Conservation (phyloP, 1,140 invertebrate species). For the Hormaphis cornu region DNA sequence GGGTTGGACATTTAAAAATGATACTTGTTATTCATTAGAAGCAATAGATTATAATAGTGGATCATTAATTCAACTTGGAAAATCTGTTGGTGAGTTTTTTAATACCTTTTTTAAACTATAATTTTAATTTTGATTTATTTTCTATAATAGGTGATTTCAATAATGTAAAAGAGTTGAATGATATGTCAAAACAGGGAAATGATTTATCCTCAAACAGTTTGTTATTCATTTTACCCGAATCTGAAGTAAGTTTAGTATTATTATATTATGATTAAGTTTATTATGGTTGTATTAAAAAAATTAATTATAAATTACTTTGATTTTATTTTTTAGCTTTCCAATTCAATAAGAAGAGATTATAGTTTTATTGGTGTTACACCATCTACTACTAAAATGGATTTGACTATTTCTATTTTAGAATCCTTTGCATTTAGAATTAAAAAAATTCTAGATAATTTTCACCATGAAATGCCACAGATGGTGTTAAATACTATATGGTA, state of each 20-base stretch:
- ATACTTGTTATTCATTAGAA: constrained; percentile 69
- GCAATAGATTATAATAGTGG: constrained; percentile 79
- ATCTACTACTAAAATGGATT: constrained; percentile 64
- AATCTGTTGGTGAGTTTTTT: constrained; percentile 54
- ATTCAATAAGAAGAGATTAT: constrained; percentile 47
- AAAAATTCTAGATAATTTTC: constrained; percentile 16
- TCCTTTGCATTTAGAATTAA: constrained; percentile 61
- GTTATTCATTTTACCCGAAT: constrained; percentile 17
- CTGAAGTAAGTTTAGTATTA: background rate
- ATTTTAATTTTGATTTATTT: background rate
- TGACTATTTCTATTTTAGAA: constrained; percentile 75
- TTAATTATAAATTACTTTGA: background rate
- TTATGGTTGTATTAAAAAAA: background rate
- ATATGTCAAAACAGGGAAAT: background rate
- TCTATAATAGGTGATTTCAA: background rate
- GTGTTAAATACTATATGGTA: constrained; percentile 17
- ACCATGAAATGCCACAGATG: constrained; percentile 22
- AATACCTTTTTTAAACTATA: constrained; percentile 23
- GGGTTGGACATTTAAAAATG: constrained; percentile 62
- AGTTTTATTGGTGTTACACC: constrained; percentile 79
- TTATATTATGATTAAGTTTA: background rate
- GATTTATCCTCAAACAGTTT: background rate
- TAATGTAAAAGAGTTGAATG: constrained; percentile 22
- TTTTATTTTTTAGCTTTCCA: background rate
- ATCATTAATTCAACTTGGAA: constrained; percentile 74